Conservation (phyloP, 1,140 invertebrate species). For the Listronotus oregonensis region DNA sequence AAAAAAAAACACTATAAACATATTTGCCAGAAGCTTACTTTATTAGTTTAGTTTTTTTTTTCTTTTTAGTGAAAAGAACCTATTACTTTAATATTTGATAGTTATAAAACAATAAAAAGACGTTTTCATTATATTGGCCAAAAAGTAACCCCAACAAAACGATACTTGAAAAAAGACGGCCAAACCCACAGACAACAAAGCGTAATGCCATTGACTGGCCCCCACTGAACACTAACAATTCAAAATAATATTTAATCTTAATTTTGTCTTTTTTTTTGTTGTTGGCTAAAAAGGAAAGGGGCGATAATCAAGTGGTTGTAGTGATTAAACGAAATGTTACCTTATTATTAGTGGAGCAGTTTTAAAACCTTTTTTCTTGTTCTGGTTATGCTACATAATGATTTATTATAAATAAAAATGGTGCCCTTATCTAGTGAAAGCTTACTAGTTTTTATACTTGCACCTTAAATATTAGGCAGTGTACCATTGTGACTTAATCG, state of each 20-base stretch:
- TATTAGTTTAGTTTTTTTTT: too few species aligned
- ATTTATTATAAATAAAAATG: not conserved
- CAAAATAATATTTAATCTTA: constrained; percentile 19
- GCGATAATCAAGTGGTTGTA: constrained; percentile 1
- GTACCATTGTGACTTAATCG: not conserved
- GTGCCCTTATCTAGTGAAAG: not conserved
- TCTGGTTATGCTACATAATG: too few species aligned
- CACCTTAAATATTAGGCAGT: not conserved
- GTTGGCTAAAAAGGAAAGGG: constrained; percentile 6
- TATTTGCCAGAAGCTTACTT: too few species aligned
- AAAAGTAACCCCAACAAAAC: too few species aligned
- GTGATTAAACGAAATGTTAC: constrained; percentile 10
- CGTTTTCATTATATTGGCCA: too few species aligned
- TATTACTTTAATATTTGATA: too few species aligned
- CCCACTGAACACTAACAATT: constrained; percentile 15
- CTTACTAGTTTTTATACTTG: too few species aligned
- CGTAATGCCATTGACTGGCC: constrained; percentile 10
- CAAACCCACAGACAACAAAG: constrained; percentile 31
- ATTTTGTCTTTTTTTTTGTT: constrained; percentile 18
- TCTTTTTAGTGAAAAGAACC: too few species aligned
- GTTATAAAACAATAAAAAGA: too few species aligned
- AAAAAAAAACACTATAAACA: too few species aligned
- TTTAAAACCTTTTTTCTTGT: not conserved
- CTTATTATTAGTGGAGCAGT: constrained; percentile 21
- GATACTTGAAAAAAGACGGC: not conserved